These are phyloP conservation scores for Venusia cambrica DNA, from an alignment of 2,888 invertebrate genomes.

Conservation along the genomic window DNA sequence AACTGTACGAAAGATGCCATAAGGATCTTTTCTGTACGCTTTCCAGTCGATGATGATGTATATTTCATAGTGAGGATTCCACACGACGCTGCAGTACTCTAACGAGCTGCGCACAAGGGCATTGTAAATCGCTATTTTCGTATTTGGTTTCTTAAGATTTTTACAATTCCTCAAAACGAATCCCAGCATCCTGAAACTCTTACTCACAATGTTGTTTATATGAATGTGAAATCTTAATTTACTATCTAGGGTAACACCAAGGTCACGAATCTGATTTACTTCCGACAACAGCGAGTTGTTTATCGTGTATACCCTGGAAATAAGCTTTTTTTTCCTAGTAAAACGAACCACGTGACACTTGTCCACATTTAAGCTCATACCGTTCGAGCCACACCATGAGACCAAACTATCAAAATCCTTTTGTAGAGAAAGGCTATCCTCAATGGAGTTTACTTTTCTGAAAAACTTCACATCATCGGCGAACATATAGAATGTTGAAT, in stretches of 20 bases:
- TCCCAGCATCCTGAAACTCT: not conserved
- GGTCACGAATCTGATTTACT: constrained; percentile 1
- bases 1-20: too few relatives aligned
- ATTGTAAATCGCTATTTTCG: not conserved
- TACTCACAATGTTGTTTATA: not conserved
- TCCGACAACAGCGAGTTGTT: not conserved
- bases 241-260: constrained; percentile 1
- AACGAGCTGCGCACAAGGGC: not conserved
- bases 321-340: not conserved
- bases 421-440: not conserved
- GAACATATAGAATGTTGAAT: constrained; percentile 2
- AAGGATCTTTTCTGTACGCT: too few relatives aligned
- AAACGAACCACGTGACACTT: constrained; percentile 2
- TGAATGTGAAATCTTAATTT: too few relatives aligned
- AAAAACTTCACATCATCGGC: constrained; percentile 3
- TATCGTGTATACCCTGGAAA: not conserved
- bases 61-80: constrained; percentile 3
- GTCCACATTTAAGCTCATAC: not conserved
- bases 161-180: constrained; percentile 1
- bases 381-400: not conserved
- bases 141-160: not conserved
- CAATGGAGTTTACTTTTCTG: not conserved
- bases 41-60: too few relatives aligned
- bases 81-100: constrained; percentile 2
- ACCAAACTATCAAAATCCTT: too few relatives aligned